These are phyloP conservation scores for Taenioides sp. DNA, from an alignment of 2,797 vertebrate species.

Conservation along the genomic window DNA sequence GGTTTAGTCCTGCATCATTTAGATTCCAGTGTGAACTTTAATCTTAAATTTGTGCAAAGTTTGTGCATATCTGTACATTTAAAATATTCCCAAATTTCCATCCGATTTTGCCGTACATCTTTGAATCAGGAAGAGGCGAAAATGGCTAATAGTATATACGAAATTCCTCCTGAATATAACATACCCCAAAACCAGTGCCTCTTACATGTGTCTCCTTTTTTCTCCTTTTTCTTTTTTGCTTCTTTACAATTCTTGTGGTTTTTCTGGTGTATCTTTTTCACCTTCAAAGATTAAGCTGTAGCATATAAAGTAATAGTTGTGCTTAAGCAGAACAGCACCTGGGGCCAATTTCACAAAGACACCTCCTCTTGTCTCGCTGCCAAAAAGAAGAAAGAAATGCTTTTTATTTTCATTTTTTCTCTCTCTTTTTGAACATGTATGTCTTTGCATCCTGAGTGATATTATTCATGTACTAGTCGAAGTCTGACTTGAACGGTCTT, in stretches of 20 bases:
- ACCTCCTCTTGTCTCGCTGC: not conserved
- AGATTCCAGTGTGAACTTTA: too few species aligned
- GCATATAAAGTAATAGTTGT: not conserved
- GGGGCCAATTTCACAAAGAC: conserved; percentile 4
- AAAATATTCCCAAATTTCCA: too few species aligned
- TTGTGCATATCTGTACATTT: too few species aligned
- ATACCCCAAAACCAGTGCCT: too few species aligned
- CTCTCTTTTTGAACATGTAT: conserved; percentile 9
- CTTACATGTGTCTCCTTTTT: too few species aligned
- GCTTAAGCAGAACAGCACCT: conserved; percentile 1
- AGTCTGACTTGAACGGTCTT: not conserved
- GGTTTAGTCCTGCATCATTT: too few species aligned
- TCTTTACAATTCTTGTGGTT: not conserved
- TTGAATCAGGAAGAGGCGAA: too few species aligned
- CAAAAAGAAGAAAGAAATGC: conserved; percentile 1
- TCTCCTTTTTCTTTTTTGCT: too few species aligned
- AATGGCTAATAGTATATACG: too few species aligned
- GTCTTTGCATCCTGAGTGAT: conserved; percentile 6
- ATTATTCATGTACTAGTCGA: not conserved
- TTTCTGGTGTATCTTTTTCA: not conserved
- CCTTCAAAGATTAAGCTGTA: conserved; percentile 1
- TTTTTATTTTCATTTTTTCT: conserved; percentile 1
- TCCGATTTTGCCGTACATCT: too few species aligned
- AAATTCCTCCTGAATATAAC: too few species aligned
- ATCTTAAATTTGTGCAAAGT: too few species aligned